These are phyloP conservation scores for Pogonus chalceus DNA, from an alignment of 1,140 invertebrate genomes.

Conservation along the genomic window DNA sequence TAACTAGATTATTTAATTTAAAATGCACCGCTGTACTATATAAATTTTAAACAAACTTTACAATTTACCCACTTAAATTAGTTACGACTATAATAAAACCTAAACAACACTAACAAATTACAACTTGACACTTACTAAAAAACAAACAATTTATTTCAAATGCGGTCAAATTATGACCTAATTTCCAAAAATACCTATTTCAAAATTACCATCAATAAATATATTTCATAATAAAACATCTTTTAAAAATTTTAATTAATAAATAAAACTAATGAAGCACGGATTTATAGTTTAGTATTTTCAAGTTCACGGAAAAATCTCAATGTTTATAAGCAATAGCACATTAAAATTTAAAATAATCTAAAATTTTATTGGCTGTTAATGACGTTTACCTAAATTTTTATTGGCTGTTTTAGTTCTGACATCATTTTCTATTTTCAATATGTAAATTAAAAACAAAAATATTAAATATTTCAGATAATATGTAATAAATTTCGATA, in stretches of 20 bases:
- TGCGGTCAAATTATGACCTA: not conserved
- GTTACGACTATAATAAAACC: no score
- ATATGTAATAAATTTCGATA: no score
- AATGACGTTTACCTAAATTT: not conserved
- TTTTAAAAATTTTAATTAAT: not conserved
- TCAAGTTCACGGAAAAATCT: not conserved
- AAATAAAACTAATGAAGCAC: not conserved
- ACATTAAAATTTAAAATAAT: not conserved
- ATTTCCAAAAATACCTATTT: not conserved
- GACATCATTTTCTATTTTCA: not conserved
- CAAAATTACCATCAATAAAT: not conserved
- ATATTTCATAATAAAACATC: not conserved
- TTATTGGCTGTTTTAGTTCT: not conserved
- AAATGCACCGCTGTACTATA: not conserved
- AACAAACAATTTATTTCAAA: not conserved
- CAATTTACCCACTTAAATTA: not conserved
- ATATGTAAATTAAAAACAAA: not conserved
- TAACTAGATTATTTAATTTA: not conserved
- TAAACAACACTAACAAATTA: no score
- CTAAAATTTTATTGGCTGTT: not conserved
- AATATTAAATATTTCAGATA: not conserved
- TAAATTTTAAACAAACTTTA: not conserved
- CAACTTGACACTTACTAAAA: not conserved
- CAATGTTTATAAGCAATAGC: not conserved
- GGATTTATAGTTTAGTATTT: not conserved